A percentile compares a stretch with the other conserved stretches of the same genome.
phyloP scores from a whole-genome alignment of 2,113 vertebrate species.

The Saimiri boliviensis region DNA sequence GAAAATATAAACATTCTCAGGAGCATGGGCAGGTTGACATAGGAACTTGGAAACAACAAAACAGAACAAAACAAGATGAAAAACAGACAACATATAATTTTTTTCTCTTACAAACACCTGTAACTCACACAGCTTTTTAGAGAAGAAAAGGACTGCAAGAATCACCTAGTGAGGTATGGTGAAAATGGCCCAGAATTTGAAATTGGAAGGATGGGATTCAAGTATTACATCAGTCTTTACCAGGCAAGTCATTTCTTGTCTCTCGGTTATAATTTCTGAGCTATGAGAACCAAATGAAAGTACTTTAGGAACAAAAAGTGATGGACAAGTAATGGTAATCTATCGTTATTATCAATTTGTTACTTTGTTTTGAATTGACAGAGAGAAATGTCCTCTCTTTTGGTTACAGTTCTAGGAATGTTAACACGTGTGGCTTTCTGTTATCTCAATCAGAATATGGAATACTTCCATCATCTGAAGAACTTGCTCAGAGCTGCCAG shows the following conservation, averaged over 20 bases:
- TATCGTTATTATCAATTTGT: not conserved
- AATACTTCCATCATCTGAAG: not conserved
- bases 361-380: not conserved
- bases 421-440: not conserved
- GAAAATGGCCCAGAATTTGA: not conserved
- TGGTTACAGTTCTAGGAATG: not conserved
- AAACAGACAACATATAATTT: not conserved
- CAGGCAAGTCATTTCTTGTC: not conserved
- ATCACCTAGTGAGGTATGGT: not conserved
- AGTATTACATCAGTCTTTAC: not conserved
- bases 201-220: not conserved
- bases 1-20: constrained; percentile 23
- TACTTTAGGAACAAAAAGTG: not conserved
- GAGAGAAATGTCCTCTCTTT: not conserved
- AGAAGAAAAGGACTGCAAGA: not conserved
- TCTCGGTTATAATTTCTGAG: not conserved
- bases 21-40: constrained; percentile 30
- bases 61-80: not conserved
- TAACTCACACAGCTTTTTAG: not conserved
- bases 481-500: too few relatives aligned
- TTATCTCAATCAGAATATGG: not conserved
- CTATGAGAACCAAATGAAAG: not conserved
- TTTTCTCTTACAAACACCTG: not conserved
- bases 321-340: not conserved
- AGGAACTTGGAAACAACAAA: constrained; percentile 47